Evolutionary conservation across 2,797 vertebrate species (phyloP), one percentile per base, ranked within the genome.

Genomic region (Hydrocynus forskahlii): DNA sequence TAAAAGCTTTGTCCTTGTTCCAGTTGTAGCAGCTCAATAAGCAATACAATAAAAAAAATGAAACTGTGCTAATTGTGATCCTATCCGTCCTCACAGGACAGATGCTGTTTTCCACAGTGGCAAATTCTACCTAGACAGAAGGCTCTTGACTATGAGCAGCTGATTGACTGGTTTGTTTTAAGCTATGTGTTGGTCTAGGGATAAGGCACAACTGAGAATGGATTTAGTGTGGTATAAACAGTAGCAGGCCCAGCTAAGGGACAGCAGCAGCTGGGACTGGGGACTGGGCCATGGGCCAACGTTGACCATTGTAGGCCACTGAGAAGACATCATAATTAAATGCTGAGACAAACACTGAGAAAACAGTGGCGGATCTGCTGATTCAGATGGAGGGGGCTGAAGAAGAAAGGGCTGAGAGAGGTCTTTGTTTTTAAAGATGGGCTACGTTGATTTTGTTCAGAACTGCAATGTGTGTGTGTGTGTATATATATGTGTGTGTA

Each of bases 141-240:
- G 17, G 25, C 23, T 72, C 52, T 38, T 3, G 9, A 16, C 71
- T 40, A 57, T 23, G 35, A 73, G 52, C 52, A 73, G 8, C 43
- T 73, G 70, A 50, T 8, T 73, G 25, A 71, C 35, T 71, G 38
- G 40, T 48, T 40, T 73, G 40, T 48, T 57, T 73, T 73, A 38
- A 55, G 52, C 29, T 40, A 2, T 38, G 54, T 50, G 19, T 40
- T 23, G 29, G 52, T 38, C 52, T 38, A n/a, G 10, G 55, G 72
- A 19, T 74, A n/a, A 60, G 55, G 38, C n/a, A 52, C 40, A 73
- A 73, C 25, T 73, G 71, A 74, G 55, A 59, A 45, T 59, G 72
- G 72, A 74, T 60, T 74, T 74, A 74, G 54, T 74, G 35, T 40
- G 29, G 71, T 74, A 45, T 74, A 59, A 74, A 74, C 72, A 74